Evolutionary conservation across 2,797 vertebrate species (phyloP).

Genomic region (Fratercula arctica): DNA sequence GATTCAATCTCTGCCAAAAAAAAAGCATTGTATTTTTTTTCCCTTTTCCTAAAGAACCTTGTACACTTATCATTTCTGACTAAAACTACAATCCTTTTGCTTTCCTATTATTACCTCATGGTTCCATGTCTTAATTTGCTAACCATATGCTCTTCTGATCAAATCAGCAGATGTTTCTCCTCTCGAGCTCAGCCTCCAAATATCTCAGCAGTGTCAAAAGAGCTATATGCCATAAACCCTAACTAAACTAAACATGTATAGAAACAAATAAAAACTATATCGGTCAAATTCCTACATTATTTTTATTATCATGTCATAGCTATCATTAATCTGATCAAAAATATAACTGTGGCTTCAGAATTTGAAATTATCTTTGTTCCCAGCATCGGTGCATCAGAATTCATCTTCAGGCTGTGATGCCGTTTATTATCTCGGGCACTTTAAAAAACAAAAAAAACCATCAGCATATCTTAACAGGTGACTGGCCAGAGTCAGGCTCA

Average conservation of each 20-base stretch:
- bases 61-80: neutral
- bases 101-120: neutral
- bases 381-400: neutral
- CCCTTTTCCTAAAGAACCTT: neutral
- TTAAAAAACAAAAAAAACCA: neutral
- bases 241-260: neutral
- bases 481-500: neutral
- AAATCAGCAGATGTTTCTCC: conserved; percentile 38
- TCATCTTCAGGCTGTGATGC: neutral
- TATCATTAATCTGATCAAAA: neutral
- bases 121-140: conserved; percentile 37
- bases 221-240: neutral
- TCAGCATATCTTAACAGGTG: neutral
- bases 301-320: neutral
- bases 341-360: neutral
- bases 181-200: neutral
- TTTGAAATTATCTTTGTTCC: neutral
- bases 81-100: neutral
- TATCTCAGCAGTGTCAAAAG: neutral
- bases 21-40: fast-evolving
- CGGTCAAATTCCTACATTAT: neutral
- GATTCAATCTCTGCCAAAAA: neutral
- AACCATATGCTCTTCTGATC: conserved; percentile 19
- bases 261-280: neutral
- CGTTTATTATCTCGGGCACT: neutral